Evolutionary conservation across 1,140 invertebrate species (phyloP).

Genomic region (Metopolophium dirhodum): DNA sequence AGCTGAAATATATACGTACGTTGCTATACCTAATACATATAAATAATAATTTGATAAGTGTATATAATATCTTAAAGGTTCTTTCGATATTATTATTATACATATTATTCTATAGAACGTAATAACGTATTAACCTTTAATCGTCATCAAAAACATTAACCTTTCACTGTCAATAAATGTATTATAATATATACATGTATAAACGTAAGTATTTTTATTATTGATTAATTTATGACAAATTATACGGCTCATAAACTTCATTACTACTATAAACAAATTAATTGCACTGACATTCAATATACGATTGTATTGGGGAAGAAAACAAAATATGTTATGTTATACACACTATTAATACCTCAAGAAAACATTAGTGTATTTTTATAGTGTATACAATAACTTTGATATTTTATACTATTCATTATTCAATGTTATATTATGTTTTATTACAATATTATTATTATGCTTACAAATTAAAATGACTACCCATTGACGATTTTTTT

Average conservation of each 20-base stretch:
- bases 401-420: background rate
- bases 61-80: conserved; percentile 44
- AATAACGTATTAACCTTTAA: conserved; percentile 56
- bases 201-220: conserved; percentile 13
- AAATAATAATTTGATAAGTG: conserved; percentile 26
- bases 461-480: background rate
- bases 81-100: conserved; percentile 48
- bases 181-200: background rate
- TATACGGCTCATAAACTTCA: conserved; percentile 10
- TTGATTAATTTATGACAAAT: conserved; percentile 49
- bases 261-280: conserved; percentile 31
- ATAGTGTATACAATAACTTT: background rate
- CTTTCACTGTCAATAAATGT: conserved; percentile 33
- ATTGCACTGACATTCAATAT: conserved; percentile 42
- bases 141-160: conserved; percentile 47
- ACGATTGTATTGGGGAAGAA: background rate
- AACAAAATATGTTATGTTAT: background rate
- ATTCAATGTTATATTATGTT: background rate
- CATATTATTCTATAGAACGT: conserved; percentile 29
- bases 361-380: background rate
- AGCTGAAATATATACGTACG: background rate
- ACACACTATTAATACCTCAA: background rate
- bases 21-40: background rate
- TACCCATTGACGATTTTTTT: background rate
- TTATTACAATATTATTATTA: background rate